These are phyloP conservation scores for Apus apus DNA, from an alignment of 2,113 vertebrate species.

Conservation along the genomic window DNA sequence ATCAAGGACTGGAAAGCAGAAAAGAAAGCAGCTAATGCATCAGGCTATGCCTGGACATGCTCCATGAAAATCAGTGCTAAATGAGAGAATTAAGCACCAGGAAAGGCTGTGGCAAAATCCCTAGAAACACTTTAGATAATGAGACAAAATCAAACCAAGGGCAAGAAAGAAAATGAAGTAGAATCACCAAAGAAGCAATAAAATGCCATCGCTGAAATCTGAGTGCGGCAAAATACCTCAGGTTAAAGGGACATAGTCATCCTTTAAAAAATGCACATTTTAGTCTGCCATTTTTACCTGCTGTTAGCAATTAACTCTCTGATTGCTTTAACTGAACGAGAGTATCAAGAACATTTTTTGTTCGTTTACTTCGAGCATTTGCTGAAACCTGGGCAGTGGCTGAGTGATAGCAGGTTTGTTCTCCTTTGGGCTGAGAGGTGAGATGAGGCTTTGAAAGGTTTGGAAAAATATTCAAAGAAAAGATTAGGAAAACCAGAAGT, in stretches of 20 bases:
- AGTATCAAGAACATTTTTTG: background rate
- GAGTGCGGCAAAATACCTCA: slow-evolving; percentile 16
- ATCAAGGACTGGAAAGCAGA: slow-evolving; percentile 26
- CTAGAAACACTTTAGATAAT: slow-evolving; percentile 39
- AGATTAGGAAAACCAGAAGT: background rate
- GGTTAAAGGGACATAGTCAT: background rate
- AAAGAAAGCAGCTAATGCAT: slow-evolving; percentile 16
- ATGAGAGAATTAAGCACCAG: slow-evolving; percentile 31
- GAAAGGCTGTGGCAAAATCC: slow-evolving; percentile 43
- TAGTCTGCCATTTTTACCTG: background rate
- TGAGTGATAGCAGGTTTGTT: background rate
- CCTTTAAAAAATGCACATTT: background rate
- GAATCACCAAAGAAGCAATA: slow-evolving; percentile 44
- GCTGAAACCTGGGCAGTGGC: background rate
- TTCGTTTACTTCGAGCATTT: background rate
- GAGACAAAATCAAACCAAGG: slow-evolving; percentile 54
- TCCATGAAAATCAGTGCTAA: slow-evolving; percentile 52
- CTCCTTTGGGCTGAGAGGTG: background rate
- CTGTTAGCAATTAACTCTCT: slow-evolving; percentile 9
- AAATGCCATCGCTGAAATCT: slow-evolving; percentile 14
- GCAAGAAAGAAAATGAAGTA: slow-evolving; percentile 27
- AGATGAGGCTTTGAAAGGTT: background rate
- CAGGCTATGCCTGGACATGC: background rate
- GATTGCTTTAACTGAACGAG: background rate
- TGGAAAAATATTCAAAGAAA: background rate